phyloP scores from a whole-genome alignment of 2,113 vertebrate species.

The Notarius quadriscutis region DNA sequence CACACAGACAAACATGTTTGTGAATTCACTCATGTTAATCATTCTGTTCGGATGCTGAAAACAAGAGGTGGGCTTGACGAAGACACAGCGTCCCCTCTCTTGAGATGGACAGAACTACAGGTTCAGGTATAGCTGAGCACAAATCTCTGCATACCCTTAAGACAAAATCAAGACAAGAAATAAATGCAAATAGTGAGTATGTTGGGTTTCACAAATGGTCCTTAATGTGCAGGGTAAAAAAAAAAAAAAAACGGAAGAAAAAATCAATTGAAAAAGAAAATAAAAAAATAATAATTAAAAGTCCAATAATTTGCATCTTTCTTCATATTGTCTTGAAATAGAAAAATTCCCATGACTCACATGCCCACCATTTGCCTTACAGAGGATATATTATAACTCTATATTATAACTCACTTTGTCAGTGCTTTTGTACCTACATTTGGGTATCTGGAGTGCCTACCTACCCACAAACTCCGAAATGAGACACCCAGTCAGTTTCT shows the following conservation, averaged over 20 bases:
- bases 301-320: neutral
- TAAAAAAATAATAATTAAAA: neutral
- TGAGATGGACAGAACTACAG: conserved; percentile 38
- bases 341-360: neutral
- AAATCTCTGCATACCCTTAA: neutral
- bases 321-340: neutral
- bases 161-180: neutral
- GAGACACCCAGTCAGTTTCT: too few relatives aligned
- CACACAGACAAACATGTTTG: conserved; percentile 18
- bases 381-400: too few relatives aligned
- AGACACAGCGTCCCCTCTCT: conserved; percentile 40
- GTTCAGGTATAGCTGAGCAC: neutral
- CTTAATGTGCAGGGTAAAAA: neutral
- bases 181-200: neutral
- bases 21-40: conserved; percentile 29
- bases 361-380: neutral
- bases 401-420: too few relatives aligned
- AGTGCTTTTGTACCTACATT: too few relatives aligned
- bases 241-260: too few relatives aligned
- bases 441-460: too few relatives aligned
- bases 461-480: too few relatives aligned
- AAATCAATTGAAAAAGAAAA: too few relatives aligned
- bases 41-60: neutral
- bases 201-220: neutral
- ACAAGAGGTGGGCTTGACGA: neutral